phyloP scores from a whole-genome alignment of 2,113 vertebrate genomes.

The Nannobrachium achirus region DNA sequence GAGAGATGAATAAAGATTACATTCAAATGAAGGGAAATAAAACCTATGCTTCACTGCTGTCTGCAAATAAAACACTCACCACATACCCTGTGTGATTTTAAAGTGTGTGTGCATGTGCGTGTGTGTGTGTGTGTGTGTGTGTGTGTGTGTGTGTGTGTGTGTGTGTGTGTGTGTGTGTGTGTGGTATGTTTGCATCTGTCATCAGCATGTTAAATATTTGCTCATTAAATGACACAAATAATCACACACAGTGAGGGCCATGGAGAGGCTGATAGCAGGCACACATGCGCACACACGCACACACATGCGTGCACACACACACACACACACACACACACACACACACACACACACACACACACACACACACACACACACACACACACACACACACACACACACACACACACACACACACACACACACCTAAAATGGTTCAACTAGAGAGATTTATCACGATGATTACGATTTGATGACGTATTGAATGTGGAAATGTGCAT shows the following conservation, averaged over 20 bases:
- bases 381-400: too few relatives aligned
- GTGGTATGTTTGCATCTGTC: constrained; percentile 59
- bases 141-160: constrained; percentile 25
- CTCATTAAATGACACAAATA: constrained; percentile 80
- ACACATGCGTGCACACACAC: constrained; percentile 13
- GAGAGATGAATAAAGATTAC: constrained; percentile 68
- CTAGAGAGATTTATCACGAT: too few relatives aligned
- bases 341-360: background rate
- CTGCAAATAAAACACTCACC: constrained; percentile 67
- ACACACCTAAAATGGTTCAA: too few relatives aligned
- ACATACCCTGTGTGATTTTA: constrained; percentile 52
- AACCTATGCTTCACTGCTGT: constrained; percentile 60
- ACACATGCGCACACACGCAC: background rate
- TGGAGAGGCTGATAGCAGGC: constrained; percentile 35
- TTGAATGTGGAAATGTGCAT: background rate
- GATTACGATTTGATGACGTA: too few relatives aligned
- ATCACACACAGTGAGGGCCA: constrained; percentile 56
- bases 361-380: background rate
- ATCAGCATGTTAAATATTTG: constrained; percentile 77
- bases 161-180: constrained; percentile 16
- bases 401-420: too few relatives aligned
- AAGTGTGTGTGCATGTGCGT: too few relatives aligned
- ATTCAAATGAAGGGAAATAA: constrained; percentile 73
- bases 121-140: too few relatives aligned
- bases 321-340: constrained; percentile 3